These are phyloP conservation scores for Chrysina gloriosa DNA, from an alignment of 2,888 invertebrate genomes.

Conservation along the genomic window DNA sequence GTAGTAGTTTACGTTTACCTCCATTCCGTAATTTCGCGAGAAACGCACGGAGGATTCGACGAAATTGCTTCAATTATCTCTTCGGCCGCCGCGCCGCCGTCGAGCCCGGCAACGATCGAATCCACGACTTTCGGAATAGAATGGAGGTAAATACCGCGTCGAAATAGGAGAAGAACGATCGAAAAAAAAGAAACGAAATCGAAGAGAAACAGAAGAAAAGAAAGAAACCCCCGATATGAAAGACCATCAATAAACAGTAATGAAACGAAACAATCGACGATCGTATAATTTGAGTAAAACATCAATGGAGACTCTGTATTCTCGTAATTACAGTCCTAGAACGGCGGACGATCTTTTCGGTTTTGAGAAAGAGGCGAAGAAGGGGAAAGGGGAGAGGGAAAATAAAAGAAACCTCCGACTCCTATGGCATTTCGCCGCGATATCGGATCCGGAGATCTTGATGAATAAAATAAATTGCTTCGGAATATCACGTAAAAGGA, in stretches of 20 bases:
- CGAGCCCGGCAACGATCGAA: no score
- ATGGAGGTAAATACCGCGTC: no score
- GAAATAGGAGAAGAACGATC: no score
- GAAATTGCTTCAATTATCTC: no score
- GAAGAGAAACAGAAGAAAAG: no score
- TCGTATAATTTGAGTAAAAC: slow-evolving; percentile 19
- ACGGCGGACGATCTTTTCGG: neutral
- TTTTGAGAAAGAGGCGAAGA: neutral
- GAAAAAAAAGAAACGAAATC: no score
- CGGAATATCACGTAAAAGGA: slow-evolving; percentile 66
- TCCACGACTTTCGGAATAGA: no score
- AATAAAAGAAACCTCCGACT: neutral
- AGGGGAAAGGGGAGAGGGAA: neutral
- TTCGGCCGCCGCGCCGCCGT: no score
- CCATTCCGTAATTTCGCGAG: no score
- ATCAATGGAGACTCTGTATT: slow-evolving; percentile 4
- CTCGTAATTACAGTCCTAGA: slow-evolving; percentile 3
- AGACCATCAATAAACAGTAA: slow-evolving; percentile 18
- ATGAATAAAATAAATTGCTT: slow-evolving; percentile 63
- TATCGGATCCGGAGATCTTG: slow-evolving; percentile 18
- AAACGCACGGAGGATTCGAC: no score
- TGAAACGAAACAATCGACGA: slow-evolving; percentile 31
- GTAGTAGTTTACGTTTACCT: no score
- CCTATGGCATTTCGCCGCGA: neutral
- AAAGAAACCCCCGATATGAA: no score